Evolutionary conservation across 2,888 invertebrate genomes (phyloP).

Genomic region (Protophormia terraenovae): DNA sequence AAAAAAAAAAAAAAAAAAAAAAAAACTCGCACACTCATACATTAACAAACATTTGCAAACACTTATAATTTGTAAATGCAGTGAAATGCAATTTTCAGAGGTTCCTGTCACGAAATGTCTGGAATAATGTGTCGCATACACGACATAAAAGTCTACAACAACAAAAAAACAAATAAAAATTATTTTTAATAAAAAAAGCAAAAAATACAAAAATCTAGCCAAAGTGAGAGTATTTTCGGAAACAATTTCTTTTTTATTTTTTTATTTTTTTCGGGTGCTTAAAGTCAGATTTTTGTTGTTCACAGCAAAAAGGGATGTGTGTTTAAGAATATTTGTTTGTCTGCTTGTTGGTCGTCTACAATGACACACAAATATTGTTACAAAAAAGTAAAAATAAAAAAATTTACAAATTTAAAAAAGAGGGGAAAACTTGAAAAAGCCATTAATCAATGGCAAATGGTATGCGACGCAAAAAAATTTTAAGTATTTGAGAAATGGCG

Average conservation of each 20-base stretch:
- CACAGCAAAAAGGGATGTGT: slow-evolving; percentile 49
- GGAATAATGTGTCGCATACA: slow-evolving; percentile 68
- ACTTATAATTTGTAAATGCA: slow-evolving; percentile 62
- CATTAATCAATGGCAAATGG: slow-evolving; percentile 76
- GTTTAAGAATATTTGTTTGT: slow-evolving; percentile 23
- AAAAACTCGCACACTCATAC: neutral
- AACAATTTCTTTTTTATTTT: slow-evolving; percentile 21
- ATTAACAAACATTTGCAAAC: neutral
- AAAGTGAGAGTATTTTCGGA: slow-evolving; percentile 60
- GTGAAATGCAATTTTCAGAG: slow-evolving; percentile 67
- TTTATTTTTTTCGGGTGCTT: slow-evolving; percentile 48
- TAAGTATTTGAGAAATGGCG: slow-evolving; percentile 63
- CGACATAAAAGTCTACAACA: slow-evolving; percentile 58
- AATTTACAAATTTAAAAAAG: neutral
- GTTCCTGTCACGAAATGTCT: slow-evolving; percentile 68
- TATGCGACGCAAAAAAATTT: slow-evolving; percentile 63
- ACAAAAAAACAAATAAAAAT: slow-evolving; percentile 14
- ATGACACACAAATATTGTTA: slow-evolving; percentile 64
- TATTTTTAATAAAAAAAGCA: slow-evolving; percentile 21
- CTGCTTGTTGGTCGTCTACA: neutral
- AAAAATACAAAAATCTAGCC: slow-evolving; percentile 10
- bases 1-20: neutral
- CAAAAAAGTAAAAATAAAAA: slow-evolving; percentile 4
- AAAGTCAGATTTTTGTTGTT: slow-evolving; percentile 53
- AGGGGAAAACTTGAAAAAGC: slow-evolving; percentile 65